A percentile compares a stretch with the other conserved stretches of the same genome.
Conservation (phyloP, 2,888 invertebrate species). For the Imbricaverruca yamaguchii region DNA sequence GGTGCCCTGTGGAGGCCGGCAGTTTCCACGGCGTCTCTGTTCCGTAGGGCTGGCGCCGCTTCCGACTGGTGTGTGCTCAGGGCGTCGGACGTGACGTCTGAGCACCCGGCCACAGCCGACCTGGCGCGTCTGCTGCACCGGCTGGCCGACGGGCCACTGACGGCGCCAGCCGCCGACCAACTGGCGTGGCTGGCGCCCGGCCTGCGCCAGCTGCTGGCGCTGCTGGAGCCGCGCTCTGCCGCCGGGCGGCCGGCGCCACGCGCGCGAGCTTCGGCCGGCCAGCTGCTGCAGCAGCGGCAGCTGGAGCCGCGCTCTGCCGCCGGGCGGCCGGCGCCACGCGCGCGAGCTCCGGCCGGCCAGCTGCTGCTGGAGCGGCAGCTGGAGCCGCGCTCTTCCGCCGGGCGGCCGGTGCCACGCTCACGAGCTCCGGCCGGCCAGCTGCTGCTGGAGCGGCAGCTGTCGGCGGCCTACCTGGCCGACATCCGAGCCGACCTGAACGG, state of each 20-base stretch:
- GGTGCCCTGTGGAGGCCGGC: no score
- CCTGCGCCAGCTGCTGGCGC: slow-evolving; percentile 1
- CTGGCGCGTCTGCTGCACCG: not conserved
- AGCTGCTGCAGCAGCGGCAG: not conserved
- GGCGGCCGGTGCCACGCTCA: not conserved
- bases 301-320: not conserved
- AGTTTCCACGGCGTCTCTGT: no score
- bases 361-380: not conserved
- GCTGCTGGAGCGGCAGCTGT: not conserved
- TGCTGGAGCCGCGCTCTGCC: not conserved
- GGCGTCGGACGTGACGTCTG: not conserved
- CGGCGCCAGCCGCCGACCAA: not conserved
- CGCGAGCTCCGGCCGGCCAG: not conserved
- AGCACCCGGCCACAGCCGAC: not conserved
- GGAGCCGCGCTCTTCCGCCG: not conserved
- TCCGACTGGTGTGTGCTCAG: not conserved
- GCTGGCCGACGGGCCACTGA: not conserved
- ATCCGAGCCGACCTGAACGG: not conserved
- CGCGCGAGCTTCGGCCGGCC: not conserved
- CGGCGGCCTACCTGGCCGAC: not conserved
- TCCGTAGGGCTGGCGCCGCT: not conserved
- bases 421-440: not conserved
- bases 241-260: not conserved
- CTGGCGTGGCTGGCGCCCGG: not conserved
- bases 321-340: not conserved